These are phyloP conservation scores for Trypoxylus dichotomus DNA, from an alignment of 1,140 invertebrate species.

Conservation along the genomic window DNA sequence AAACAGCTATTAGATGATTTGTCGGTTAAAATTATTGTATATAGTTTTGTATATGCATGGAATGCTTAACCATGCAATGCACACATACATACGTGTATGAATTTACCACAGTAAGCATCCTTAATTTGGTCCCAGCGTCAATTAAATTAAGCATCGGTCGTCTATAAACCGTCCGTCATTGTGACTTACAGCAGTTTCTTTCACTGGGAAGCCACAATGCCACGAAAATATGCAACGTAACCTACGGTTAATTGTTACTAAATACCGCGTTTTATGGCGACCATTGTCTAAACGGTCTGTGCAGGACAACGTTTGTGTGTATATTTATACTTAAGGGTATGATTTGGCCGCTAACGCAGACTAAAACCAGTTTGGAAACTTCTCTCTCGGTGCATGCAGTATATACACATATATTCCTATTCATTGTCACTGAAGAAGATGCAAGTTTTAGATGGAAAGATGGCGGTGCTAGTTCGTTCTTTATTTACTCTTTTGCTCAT, in stretches of 20 bases:
- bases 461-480: not conserved
- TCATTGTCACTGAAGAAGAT: conserved; percentile 28
- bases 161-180: conserved; percentile 6
- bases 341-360: not conserved
- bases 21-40: too few species aligned
- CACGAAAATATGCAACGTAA: conserved; percentile 27
- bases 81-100: not conserved
- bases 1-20: too few species aligned
- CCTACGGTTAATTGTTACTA: conserved; percentile 26
- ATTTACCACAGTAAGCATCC: not conserved
- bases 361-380: conserved; percentile 23
- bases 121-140: not conserved
- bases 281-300: conserved; percentile 19
- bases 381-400: not conserved
- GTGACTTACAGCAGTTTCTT: not conserved
- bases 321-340: not conserved
- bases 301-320: not conserved
- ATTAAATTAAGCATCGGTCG: conserved; percentile 18
- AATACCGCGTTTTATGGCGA: conserved; percentile 23
- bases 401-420: not conserved
- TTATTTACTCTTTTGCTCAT: not conserved
- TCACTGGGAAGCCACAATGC: conserved; percentile 4
- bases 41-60: too few species aligned
- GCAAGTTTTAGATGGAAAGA: not conserved
- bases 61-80: not conserved